Conservation (phyloP, 2,797 vertebrate genomes). For the Tapera naevia region DNA sequence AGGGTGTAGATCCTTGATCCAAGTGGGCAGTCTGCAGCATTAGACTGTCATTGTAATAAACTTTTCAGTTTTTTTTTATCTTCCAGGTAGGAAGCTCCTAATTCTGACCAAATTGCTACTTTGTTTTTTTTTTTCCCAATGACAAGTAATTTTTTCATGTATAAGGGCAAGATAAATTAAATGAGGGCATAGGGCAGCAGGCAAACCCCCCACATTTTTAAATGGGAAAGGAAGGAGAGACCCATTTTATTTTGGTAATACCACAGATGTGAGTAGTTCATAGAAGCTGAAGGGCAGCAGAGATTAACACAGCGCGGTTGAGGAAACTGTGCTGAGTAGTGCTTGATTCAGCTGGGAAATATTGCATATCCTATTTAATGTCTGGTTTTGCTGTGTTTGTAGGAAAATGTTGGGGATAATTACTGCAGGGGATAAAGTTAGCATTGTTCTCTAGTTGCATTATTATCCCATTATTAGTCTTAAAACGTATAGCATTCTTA, state of each 20-base stretch:
- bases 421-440: neutral
- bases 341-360: neutral
- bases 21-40: neutral
- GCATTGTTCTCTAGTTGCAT: neutral
- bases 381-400: neutral
- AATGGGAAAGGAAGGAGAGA: neutral
- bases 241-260: neutral
- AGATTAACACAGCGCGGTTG: neutral
- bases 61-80: accelerated
- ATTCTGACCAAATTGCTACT: neutral
- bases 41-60: neutral
- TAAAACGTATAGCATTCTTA: neutral
- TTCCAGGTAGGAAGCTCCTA: neutral
- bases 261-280: neutral
- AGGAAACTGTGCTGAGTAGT: neutral
- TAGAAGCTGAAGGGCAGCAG: neutral
- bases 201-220: neutral
- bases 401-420: neutral
- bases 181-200: neutral
- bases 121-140: neutral
- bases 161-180: neutral
- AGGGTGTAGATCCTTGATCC: neutral
- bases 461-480: neutral
- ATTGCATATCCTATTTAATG: neutral
- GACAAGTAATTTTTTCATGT: neutral